Conservation (phyloP, 2,113 vertebrate genomes). For the Chrysochloris asiatica region DNA sequence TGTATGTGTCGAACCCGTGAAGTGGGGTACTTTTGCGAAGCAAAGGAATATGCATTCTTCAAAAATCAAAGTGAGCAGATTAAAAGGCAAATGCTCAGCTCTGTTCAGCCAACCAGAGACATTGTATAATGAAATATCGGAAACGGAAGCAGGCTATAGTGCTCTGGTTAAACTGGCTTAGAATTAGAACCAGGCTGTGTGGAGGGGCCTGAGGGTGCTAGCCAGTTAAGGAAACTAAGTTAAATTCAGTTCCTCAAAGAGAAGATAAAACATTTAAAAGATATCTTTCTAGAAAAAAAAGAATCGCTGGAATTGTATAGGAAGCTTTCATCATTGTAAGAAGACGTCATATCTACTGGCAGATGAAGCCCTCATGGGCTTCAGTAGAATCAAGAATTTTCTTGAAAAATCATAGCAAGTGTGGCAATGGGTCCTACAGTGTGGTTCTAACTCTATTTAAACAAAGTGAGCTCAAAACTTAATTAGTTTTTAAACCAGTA, state of each 20-base stretch:
- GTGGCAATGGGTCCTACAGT: background rate
- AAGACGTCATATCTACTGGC: background rate
- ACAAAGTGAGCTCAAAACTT: background rate
- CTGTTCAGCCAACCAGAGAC: fast-evolving
- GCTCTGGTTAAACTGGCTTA: fast-evolving
- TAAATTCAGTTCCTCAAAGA: background rate
- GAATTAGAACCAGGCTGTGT: background rate
- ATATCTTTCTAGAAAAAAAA: background rate
- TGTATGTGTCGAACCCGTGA: fast-evolving
- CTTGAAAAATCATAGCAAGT: background rate
- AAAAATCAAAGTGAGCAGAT: background rate
- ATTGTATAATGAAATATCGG: background rate
- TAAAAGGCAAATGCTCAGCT: background rate
- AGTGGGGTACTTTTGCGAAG: background rate
- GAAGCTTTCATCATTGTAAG: background rate
- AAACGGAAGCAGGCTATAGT: fast-evolving
- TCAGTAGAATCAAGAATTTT: background rate
- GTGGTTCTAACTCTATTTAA: background rate
- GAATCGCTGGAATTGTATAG: too few relatives aligned
- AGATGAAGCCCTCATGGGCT: fast-evolving
- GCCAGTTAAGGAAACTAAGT: background rate
- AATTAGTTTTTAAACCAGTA: too few relatives aligned
- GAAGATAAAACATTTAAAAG: background rate
- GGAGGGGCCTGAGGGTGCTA: background rate
- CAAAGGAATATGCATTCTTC: background rate